These are phyloP conservation scores for Leistus spinibarbis DNA, from an alignment of 2,888 invertebrate genomes.

Conservation along the genomic window DNA sequence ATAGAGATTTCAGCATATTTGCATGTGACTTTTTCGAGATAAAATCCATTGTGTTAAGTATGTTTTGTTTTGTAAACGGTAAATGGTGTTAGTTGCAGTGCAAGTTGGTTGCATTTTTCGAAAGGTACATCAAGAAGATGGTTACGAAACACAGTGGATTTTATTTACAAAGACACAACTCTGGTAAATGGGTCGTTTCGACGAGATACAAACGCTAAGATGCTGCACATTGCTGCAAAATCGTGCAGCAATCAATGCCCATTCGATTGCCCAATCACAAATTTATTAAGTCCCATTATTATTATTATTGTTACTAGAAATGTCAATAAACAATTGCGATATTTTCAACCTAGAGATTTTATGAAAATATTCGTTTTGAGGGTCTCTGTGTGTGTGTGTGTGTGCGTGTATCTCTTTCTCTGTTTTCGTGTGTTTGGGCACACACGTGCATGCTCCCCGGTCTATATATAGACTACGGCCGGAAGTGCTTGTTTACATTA, in stretches of 20 bases:
- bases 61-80: neutral
- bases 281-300: no score
- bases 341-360: no score
- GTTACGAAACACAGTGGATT: neutral
- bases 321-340: no score
- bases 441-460: no score
- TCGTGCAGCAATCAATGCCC: neutral
- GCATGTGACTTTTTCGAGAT: neutral
- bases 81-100: neutral
- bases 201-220: neutral
- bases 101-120: neutral
- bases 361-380: no score
- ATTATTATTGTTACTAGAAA: neutral
- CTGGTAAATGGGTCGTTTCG: neutral
- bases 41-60: neutral
- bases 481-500: no score
- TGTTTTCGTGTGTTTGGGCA: no score
- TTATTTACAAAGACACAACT: neutral
- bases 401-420: no score
- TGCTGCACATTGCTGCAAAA: neutral
- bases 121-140: neutral
- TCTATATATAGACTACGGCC: no score
- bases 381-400: no score
- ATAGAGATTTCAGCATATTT: neutral
- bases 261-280: neutral